Conservation (phyloP, 2,113 vertebrate species). For the Terrapene triunguis region DNA sequence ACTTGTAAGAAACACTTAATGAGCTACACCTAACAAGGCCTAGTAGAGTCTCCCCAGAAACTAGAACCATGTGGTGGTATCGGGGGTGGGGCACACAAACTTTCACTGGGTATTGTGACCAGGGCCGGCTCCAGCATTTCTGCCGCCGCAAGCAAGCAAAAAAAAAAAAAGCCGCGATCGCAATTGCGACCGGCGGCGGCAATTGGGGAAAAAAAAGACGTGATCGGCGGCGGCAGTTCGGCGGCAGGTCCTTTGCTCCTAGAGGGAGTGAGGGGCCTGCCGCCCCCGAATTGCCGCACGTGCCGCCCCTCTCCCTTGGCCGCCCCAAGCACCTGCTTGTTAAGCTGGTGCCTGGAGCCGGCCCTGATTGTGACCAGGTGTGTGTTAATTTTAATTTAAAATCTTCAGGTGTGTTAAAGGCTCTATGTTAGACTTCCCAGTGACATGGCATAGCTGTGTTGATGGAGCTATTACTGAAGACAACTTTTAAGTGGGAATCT, state of each 20-base stretch:
- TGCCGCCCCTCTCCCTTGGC: too few species aligned
- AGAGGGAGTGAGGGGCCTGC: too few species aligned
- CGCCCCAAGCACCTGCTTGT: too few species aligned
- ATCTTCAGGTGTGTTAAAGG: conserved; percentile 29
- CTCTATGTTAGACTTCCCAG: conserved; percentile 26
- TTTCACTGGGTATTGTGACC: not conserved
- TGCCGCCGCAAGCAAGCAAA: too few species aligned
- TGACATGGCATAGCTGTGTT: conserved; percentile 8
- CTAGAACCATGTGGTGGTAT: not conserved
- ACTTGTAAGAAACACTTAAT: not conserved
- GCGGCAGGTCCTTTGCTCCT: too few species aligned
- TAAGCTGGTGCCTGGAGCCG: too few species aligned
- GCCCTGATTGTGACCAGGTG: not conserved
- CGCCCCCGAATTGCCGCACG: too few species aligned
- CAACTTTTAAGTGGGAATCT: conserved; percentile 6
- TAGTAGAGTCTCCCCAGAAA: not conserved
- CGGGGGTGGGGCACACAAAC: not conserved
- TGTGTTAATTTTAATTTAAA: conserved; percentile 74
- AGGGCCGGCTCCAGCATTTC: not conserved
- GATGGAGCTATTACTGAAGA: not conserved
- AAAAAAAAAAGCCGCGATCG: too few species aligned
- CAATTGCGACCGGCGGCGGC: too few species aligned
- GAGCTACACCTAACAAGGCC: not conserved
- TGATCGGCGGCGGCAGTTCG: too few species aligned
- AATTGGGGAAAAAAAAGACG: too few species aligned